Base-by-base conservation (phyloP, 2,888 invertebrate species). In the Acrobasis repandana region DNA sequence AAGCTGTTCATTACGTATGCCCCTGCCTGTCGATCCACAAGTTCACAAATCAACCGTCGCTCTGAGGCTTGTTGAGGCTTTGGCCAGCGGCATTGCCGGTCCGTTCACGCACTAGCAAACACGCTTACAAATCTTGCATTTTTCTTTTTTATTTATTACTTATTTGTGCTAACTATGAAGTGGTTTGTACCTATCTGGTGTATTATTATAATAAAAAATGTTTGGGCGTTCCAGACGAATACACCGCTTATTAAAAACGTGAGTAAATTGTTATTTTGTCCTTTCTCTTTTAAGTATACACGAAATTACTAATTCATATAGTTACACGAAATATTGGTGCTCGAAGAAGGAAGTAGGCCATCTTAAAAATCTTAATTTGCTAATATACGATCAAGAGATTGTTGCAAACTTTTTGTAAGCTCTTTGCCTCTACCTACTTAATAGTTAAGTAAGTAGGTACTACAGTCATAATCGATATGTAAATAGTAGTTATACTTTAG, bases 231-330 rank as follows among this genome's bases (percentile, higher is more conserved):
- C 54, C 54, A 54, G 20, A 34, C 38, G 8, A 54, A 49, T 20
- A 49, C 58, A 14, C 58, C 58, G 36, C 58, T 58, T 58, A 58
- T 58, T 9, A 58, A 58, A 18, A 58, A 58, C 18, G 58, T 58
- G 9, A 58, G 58, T 58, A 28, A 2, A 28, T 28, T 28, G 28
- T 28, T 28, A 11, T 14, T 48, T 56, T 15, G 5, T 15, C 33
- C 46, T 47, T 33, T 46, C 47, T 33, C 15, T 28, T 47, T 57
- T 57, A 10, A 43, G 33, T 10, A 28, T 28, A 15, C 47, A 43
- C 28, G 2, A 49, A 49, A 49, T 48, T 18, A n/a, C n/a, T n/a
- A n/a, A n/a, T n/a, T n/a, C n/a, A n/a, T n/a, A n/a, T n/a, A n/a
- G n/a, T n/a, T n/a, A n/a, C n/a, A 28, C 28, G 8, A 28, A 28